Conservation (phyloP, 2,888 invertebrate genomes). For the Pterobdella sp. region DNA sequence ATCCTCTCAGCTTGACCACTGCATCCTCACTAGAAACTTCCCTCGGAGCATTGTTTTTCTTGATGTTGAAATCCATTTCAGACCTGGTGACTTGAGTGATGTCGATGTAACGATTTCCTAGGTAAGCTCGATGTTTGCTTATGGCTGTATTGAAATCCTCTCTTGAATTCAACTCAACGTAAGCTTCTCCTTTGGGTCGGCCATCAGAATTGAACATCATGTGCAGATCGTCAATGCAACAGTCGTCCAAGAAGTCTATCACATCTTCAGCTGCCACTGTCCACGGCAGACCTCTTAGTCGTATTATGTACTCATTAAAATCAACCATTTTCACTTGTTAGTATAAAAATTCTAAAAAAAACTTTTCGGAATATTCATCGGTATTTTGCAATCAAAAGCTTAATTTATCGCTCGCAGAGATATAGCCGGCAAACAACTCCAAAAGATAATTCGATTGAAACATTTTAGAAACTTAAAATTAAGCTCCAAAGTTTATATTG, state of each 20-base stretch:
- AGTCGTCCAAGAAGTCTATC: slow-evolving; percentile 60
- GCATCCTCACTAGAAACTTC: slow-evolving; percentile 52
- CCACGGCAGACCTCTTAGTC: slow-evolving; percentile 76
- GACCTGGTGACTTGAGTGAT: slow-evolving; percentile 9
- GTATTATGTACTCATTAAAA: slow-evolving; percentile 17
- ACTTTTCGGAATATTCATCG: no score
- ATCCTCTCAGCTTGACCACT: slow-evolving; percentile 64
- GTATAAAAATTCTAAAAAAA: neutral
- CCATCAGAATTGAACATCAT: slow-evolving; percentile 79
- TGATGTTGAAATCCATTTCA: slow-evolving; percentile 15
- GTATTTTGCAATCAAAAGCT: no score
- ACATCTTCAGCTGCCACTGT: slow-evolving; percentile 76
- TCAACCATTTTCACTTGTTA: neutral
- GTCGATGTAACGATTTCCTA: slow-evolving; percentile 82
- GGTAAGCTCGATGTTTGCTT: slow-evolving; percentile 74
- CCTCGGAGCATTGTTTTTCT: slow-evolving; percentile 3
- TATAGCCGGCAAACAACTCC: neutral
- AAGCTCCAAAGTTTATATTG: no score
- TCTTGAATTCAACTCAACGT: slow-evolving; percentile 70
- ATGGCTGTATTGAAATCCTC: slow-evolving; percentile 72
- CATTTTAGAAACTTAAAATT: neutral
- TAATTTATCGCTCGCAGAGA: no score
- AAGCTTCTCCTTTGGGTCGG: slow-evolving; percentile 80
- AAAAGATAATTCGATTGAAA: no score
- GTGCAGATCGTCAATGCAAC: slow-evolving; percentile 66